Conservation (phyloP, 2,113 vertebrate genomes). For the Nothoprocta pentlandii region DNA sequence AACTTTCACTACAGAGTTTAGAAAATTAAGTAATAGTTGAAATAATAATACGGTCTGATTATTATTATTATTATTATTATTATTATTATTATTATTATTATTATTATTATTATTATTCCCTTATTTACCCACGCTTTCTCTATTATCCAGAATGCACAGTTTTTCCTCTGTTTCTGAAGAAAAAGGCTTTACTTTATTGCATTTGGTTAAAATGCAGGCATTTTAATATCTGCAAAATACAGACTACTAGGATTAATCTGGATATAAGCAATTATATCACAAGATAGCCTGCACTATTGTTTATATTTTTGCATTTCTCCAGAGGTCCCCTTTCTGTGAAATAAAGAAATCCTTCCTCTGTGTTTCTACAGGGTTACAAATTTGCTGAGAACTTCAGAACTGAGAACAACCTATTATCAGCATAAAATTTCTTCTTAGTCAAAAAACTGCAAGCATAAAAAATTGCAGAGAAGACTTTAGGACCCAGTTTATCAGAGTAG, state of each 20-base stretch:
- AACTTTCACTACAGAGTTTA: background rate
- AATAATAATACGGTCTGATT: background rate
- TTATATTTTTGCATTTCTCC: background rate
- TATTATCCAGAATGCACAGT: background rate
- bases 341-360: background rate
- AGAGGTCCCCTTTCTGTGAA: background rate
- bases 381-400: conserved; percentile 21
- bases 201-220: background rate
- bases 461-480: background rate
- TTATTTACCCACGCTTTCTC: background rate
- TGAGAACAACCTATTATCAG: conserved; percentile 2
- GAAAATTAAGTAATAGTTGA: background rate
- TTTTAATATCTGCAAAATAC: no score
- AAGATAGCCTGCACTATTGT: background rate
- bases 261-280: background rate
- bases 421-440: conserved; percentile 32
- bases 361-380: background rate
- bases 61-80: background rate
- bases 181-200: background rate
- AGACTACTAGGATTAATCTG: background rate
- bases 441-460: conserved; percentile 52
- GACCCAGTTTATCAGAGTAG: background rate
- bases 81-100: background rate
- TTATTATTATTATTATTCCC: background rate
- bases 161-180: background rate